Evolutionary conservation across 2,888 invertebrate genomes (phyloP), one percentile per base, ranked within the genome.

Genomic region (Lepidonotus clava): DNA sequence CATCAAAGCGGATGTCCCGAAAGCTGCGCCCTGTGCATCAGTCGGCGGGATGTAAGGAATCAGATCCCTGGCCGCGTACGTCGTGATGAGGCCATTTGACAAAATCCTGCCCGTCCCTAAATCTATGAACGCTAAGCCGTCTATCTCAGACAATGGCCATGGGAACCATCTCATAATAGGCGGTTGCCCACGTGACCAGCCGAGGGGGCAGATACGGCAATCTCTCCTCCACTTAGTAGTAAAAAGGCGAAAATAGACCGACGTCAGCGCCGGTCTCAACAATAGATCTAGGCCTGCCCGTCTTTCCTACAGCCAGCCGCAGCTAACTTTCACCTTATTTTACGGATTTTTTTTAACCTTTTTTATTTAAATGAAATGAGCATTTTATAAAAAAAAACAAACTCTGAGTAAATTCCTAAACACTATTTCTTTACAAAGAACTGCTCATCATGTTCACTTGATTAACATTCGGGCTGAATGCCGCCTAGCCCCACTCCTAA

Each of bases 141-240:
- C 71, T 18, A 71, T 11, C 21, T 38, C 71, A 71, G 71, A 71
- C 71, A 71, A 71, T 71, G 38, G 38, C 71, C 14, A 14, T 34
- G 36, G n/a, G 71, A 71, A 34, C 71, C 71, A 34, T 71, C 71
- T 38, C 21, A n/a, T 71, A 71, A 71, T 71, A 71, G 71, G 36
- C 38, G 14, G 11, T 18, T 14, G 34, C 14, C 71, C 36, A 34
- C n/a, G 71, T 71, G 71, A 38, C 71, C 38, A 14, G 36, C n/a
- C 71, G 36, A 71, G 14, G 36, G 71, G 71, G 36, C 71, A 71
- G 71, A 71, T 71, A 71, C 21, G 71, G 71, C 71, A 71, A 71
- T 71, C 71, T 71, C 38, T 38, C n/a, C 71, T 71, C 71, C 71
- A 71, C 71, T 71, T 71, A 71, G 36, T 8, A 6, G 14, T 32